These are phyloP conservation scores for Drosophila eugracilis DNA, from an alignment of 1,140 invertebrate species.

Conservation along the genomic window DNA sequence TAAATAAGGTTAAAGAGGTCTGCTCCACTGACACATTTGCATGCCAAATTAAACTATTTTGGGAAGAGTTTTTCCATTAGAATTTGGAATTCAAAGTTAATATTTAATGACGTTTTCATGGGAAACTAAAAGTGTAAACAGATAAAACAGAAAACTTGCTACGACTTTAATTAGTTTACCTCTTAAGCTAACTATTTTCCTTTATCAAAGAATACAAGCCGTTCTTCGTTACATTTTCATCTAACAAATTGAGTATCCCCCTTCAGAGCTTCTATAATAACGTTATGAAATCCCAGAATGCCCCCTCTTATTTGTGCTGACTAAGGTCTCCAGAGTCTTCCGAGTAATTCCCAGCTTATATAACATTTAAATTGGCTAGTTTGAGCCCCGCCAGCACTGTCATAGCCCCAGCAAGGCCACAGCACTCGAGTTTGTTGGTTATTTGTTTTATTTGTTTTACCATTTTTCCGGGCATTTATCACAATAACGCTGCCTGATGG, in stretches of 20 bases:
- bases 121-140: too few relatives aligned
- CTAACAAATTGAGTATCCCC: constrained; percentile 1
- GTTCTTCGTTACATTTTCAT: background rate
- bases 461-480: constrained; percentile 50
- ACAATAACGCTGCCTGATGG: constrained; percentile 36
- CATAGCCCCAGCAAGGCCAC: constrained; percentile 29
- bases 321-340: constrained; percentile 4
- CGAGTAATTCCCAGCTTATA: constrained; percentile 22
- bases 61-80: too few relatives aligned
- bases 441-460: constrained; percentile 44
- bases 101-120: too few relatives aligned
- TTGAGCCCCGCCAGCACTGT: constrained; percentile 10
- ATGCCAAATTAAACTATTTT: too few relatives aligned
- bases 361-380: constrained; percentile 40
- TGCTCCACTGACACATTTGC: too few relatives aligned
- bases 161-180: too few relatives aligned
- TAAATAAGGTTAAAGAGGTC: background rate
- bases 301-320: background rate
- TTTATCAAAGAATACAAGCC: too few relatives aligned
- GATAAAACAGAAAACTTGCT: too few relatives aligned
- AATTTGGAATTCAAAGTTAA: too few relatives aligned
- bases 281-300: background rate
- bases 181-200: too few relatives aligned
- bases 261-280: constrained; percentile 1
- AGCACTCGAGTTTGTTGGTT: constrained; percentile 28